These are phyloP conservation scores for Coendou prehensilis DNA, from an alignment of 2,797 vertebrate genomes.

Conservation along the genomic window DNA sequence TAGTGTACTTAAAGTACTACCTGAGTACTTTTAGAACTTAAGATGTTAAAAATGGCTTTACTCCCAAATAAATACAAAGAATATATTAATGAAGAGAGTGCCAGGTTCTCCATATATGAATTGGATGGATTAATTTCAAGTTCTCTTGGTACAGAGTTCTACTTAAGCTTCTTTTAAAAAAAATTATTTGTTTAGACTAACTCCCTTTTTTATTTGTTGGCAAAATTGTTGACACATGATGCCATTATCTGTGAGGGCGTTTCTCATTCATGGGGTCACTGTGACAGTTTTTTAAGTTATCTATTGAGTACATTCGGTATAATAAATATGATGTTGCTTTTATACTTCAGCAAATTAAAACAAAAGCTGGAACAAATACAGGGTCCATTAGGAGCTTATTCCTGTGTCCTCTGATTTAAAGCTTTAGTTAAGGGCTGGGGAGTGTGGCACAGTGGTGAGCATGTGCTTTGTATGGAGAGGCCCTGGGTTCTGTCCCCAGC, in stretches of 20 bases:
- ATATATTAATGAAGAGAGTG: conserved; percentile 64
- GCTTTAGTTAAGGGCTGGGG: not conserved
- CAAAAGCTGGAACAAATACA: conserved; percentile 15
- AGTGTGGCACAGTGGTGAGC: not conserved
- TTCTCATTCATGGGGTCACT: not conserved
- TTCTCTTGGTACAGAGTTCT: conserved; percentile 56
- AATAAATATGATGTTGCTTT: conserved; percentile 37
- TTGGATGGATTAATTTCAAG: conserved; percentile 71
- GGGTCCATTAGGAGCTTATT: conserved; percentile 10
- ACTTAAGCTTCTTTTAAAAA: not conserved
- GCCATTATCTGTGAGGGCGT: not conserved
- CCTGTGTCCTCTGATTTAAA: not conserved
- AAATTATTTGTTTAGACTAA: conserved; percentile 9
- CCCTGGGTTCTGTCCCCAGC: not conserved
- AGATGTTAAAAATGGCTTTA: conserved; percentile 51
- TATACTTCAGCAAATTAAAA: conserved; percentile 17
- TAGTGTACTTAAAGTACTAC: conserved; percentile 23
- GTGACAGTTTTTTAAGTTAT: conserved; percentile 2
- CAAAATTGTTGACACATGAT: conserved; percentile 18
- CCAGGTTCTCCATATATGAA: conserved; percentile 51
- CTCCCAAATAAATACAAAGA: conserved; percentile 3
- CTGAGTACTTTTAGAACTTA: conserved; percentile 61
- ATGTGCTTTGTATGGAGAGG: not conserved
- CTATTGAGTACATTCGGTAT: not conserved
- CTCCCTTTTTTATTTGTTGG: conserved; percentile 58